These are phyloP conservation scores for Bufo bufo DNA, from an alignment of 2,113 vertebrate species.

Conservation along the genomic window DNA sequence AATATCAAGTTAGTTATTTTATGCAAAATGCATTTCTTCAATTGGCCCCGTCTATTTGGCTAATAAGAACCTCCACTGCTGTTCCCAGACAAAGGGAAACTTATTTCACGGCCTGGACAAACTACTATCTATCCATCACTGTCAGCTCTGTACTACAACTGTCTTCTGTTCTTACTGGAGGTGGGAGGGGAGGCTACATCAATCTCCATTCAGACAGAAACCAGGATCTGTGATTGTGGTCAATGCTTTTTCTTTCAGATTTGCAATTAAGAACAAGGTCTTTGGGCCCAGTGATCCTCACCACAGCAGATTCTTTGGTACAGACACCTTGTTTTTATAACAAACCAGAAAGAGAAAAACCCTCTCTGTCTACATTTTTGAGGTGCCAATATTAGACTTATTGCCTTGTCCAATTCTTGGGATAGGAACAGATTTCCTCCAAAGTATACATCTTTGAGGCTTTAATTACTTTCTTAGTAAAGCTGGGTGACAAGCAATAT, in stretches of 20 bases:
- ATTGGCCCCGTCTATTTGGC: constrained; percentile 30
- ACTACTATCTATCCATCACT: not conserved
- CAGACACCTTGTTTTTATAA: constrained; percentile 50
- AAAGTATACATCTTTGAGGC: not conserved
- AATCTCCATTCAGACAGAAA: not conserved
- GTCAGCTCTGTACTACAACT: not conserved
- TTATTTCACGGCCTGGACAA: not conserved
- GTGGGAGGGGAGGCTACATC: not conserved
- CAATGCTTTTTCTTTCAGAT: not conserved
- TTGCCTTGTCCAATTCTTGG: not conserved
- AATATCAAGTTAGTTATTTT: constrained; percentile 57
- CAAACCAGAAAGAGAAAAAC: not conserved
- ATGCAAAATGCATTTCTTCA: constrained; percentile 49
- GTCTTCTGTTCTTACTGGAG: not conserved
- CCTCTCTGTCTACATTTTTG: not conserved
- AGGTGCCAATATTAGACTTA: not conserved
- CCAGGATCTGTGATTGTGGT: constrained; percentile 6
- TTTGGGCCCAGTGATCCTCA: not conserved
- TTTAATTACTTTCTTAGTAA: not conserved
- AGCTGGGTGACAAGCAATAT: not conserved
- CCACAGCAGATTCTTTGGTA: not conserved
- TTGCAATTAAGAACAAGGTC: constrained; percentile 15
- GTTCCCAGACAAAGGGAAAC: constrained; percentile 18
- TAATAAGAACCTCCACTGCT: constrained; percentile 49
- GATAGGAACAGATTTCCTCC: not conserved